phyloP scores from a whole-genome alignment of 1,140 invertebrate species.

The Drosophila sp. region DNA sequence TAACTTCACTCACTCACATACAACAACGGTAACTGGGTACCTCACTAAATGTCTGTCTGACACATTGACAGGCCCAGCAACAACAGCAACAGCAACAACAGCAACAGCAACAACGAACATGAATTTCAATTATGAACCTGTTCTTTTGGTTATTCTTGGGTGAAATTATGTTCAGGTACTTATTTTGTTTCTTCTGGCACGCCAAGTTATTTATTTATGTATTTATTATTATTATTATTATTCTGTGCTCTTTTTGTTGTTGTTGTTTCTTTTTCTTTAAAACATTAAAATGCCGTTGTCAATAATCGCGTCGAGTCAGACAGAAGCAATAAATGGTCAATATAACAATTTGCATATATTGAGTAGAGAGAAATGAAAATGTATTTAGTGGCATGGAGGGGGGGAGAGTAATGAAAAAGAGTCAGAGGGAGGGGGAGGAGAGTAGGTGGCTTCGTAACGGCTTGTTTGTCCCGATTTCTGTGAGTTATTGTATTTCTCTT shows the following conservation, averaged over 20 bases:
- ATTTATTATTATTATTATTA: slow-evolving; percentile 9
- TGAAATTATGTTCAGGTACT: slow-evolving; percentile 71
- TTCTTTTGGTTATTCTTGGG: slow-evolving; percentile 69
- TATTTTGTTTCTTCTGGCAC: slow-evolving; percentile 58
- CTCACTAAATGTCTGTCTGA: slow-evolving; percentile 34
- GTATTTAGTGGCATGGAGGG: neutral
- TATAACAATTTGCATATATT: slow-evolving; percentile 74
- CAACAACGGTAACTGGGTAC: slow-evolving; percentile 51
- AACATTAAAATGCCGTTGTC: slow-evolving; percentile 75
- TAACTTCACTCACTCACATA: slow-evolving; percentile 15
- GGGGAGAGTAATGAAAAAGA: neutral
- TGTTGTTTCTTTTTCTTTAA: slow-evolving; percentile 20
- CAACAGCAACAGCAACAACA: slow-evolving; percentile 34
- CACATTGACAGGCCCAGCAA: slow-evolving; percentile 57
- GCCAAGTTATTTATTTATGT: slow-evolving; percentile 62
- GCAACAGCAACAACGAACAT: slow-evolving; percentile 58
- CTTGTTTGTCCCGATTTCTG: slow-evolving; percentile 28
- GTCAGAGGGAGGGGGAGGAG: neutral
- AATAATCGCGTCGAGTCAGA: slow-evolving; percentile 44
- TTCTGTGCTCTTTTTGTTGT: neutral
- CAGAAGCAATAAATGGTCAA: slow-evolving; percentile 66
- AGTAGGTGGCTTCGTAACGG: slow-evolving; percentile 24
- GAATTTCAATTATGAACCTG: slow-evolving; percentile 80
- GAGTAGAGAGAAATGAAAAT: slow-evolving; percentile 34
- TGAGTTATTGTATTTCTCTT: slow-evolving; percentile 28